Conservation (phyloP, 2,797 vertebrate species). For the Muraenolepis orangiensis region DNA sequence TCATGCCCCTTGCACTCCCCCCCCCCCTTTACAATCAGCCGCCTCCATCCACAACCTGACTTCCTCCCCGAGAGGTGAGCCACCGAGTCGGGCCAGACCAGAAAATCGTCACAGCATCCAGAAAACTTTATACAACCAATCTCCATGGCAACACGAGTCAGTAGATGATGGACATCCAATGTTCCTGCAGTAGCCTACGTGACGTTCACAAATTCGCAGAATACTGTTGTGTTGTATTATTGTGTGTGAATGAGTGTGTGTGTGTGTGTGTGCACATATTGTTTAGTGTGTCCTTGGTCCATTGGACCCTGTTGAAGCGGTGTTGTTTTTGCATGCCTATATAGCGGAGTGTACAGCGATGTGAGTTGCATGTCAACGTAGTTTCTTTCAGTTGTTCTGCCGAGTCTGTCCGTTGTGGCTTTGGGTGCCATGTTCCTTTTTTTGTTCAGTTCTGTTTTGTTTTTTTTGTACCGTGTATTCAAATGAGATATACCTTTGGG, state of each 20-base stretch:
- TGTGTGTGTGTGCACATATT: slow-evolving; percentile 34
- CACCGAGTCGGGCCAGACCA: not conserved
- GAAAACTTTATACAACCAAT: not conserved
- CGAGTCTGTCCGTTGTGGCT: slow-evolving; percentile 55
- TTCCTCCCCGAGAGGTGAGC: not conserved
- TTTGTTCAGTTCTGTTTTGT: no score
- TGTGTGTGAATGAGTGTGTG: slow-evolving; percentile 56
- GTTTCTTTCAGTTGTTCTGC: slow-evolving; percentile 77
- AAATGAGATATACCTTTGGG: slow-evolving; percentile 35
- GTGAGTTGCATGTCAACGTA: slow-evolving; percentile 83
- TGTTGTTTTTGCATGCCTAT: slow-evolving; percentile 87
- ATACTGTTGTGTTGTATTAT: slow-evolving; percentile 65
- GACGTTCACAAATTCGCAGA: slow-evolving; percentile 33
- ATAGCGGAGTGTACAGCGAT: slow-evolving; percentile 80
- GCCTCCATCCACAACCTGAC: not conserved
- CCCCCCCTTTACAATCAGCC: not conserved
- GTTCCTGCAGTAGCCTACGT: slow-evolving; percentile 25
- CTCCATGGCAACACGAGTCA: slow-evolving; percentile 13
- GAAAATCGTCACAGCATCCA: not conserved
- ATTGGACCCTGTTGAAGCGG: slow-evolving; percentile 69
- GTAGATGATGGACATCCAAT: not conserved
- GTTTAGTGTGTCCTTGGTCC: slow-evolving; percentile 62
- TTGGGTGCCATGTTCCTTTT: slow-evolving; percentile 40
- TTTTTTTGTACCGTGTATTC: slow-evolving; percentile 76
- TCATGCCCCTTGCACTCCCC: not conserved